phyloP scores from a whole-genome alignment of 2,113 vertebrate genomes.

The Chamaetylas fuelleborni region DNA sequence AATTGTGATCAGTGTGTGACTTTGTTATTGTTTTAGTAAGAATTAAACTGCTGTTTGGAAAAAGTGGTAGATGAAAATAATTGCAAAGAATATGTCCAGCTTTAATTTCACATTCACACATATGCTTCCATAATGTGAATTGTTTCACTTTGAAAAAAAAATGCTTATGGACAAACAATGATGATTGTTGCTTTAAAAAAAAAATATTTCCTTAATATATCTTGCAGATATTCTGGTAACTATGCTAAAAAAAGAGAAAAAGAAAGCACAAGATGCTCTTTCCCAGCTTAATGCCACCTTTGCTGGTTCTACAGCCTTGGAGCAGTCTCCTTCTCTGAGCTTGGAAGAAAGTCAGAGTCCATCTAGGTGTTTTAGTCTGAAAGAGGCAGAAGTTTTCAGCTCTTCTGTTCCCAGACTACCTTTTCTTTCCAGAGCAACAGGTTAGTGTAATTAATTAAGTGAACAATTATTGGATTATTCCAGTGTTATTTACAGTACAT shows the following conservation, averaged over 20 bases:
- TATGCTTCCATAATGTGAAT: background rate
- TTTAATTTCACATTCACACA: background rate
- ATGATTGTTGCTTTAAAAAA: background rate
- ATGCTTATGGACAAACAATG: background rate
- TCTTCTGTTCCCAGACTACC: background rate
- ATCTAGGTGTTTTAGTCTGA: background rate
- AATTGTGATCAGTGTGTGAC: background rate
- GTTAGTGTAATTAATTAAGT: conserved; percentile 48
- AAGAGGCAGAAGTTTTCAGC: background rate
- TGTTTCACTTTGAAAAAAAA: background rate
- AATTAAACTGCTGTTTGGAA: background rate
- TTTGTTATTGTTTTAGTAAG: background rate
- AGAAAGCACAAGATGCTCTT: conserved; percentile 72
- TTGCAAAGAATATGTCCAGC: background rate
- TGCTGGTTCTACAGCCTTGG: background rate
- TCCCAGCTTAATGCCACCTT: conserved; percentile 39
- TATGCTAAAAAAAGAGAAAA: conserved; percentile 91
- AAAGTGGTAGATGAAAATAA: background rate
- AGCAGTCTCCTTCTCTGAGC: background rate
- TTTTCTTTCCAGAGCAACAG: conserved; percentile 54
- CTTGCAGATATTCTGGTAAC: conserved; percentile 84
- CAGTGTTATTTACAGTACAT: background rate
- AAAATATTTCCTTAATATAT: conserved; percentile 64
- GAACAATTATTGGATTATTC: background rate
- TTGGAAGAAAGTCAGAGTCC: background rate